Conservation (phyloP, 2,797 vertebrate species). For the Myotis pilosus region DNA sequence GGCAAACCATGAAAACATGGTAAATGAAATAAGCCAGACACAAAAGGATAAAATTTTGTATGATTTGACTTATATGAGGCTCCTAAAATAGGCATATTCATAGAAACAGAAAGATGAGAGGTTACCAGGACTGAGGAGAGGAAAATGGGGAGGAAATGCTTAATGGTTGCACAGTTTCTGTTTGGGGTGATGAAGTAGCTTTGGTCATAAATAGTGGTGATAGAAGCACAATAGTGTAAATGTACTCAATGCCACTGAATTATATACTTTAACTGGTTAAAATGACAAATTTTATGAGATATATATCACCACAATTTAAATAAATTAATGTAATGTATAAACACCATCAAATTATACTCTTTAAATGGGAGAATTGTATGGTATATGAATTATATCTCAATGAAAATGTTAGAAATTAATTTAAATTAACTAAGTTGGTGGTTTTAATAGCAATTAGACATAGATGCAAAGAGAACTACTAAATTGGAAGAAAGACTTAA, state of each 20-base stretch:
- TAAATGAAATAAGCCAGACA: constrained; percentile 15
- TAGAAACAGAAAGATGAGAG: not conserved
- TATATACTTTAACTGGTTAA: not conserved
- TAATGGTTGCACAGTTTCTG: constrained; percentile 6
- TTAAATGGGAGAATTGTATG: not conserved
- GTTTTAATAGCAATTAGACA: constrained; percentile 49
- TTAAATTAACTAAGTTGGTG: not conserved
- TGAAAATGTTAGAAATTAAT: not conserved
- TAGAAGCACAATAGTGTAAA: not conserved
- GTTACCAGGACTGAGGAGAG: not conserved
- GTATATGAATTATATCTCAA: constrained; percentile 16
- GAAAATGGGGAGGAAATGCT: not conserved
- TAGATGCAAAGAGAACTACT: not conserved
- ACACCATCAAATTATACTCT: not conserved
- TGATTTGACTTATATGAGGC: not conserved
- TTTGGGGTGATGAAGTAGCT: not conserved
- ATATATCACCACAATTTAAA: not conserved
- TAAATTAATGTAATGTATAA: constrained; percentile 30
- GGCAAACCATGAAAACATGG: constrained; percentile 14
- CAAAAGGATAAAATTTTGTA: not conserved
- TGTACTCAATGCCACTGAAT: not conserved
- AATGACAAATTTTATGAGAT: not conserved
- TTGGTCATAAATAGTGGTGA: not conserved
- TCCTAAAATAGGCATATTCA: not conserved
- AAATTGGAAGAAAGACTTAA: constrained; percentile 16